These are phyloP conservation scores for Brachionus angularis DNA, from an alignment of 1,140 invertebrate genomes.

Conservation along the genomic window DNA sequence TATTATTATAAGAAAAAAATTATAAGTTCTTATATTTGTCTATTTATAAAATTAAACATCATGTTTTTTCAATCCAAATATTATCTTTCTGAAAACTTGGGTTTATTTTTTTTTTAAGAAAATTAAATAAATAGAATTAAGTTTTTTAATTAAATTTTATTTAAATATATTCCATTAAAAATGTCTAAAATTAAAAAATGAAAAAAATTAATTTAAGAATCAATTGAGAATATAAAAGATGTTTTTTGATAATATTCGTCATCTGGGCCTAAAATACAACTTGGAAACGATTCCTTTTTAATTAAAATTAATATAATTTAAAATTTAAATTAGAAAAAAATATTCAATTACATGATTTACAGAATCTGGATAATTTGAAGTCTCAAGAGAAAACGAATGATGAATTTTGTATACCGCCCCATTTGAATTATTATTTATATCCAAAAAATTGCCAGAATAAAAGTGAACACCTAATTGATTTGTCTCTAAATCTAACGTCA, in stretches of 20 bases:
- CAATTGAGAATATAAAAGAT: slow-evolving; percentile 57
- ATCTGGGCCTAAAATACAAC: slow-evolving; percentile 68
- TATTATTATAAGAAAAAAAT: no score
- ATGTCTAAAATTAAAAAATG: no score
- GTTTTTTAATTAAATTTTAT: no score
- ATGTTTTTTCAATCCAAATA: no score
- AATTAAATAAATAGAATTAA: no score
- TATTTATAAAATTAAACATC: no score
- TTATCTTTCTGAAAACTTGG: no score
- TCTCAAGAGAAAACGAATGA: slow-evolving; percentile 79
- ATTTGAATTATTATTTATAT: slow-evolving; percentile 64
- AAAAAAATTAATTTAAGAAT: no score
- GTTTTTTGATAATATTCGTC: slow-evolving; percentile 65
- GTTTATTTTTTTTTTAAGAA: no score
- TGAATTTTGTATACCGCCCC: slow-evolving; percentile 69
- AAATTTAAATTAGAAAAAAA: slow-evolving; percentile 24
- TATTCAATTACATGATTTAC: slow-evolving; percentile 69
- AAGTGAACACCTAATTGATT: slow-evolving; percentile 85
- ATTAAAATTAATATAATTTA: slow-evolving; percentile 47
- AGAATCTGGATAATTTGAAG: slow-evolving; percentile 85
- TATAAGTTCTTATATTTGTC: no score
- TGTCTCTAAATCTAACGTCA: slow-evolving; percentile 68
- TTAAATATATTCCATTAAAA: no score
- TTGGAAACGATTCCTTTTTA: slow-evolving; percentile 68
- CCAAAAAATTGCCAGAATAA: slow-evolving; percentile 74